Evolutionary conservation across 2,113 vertebrate species (phyloP).

Genomic region (Eira barbara): DNA sequence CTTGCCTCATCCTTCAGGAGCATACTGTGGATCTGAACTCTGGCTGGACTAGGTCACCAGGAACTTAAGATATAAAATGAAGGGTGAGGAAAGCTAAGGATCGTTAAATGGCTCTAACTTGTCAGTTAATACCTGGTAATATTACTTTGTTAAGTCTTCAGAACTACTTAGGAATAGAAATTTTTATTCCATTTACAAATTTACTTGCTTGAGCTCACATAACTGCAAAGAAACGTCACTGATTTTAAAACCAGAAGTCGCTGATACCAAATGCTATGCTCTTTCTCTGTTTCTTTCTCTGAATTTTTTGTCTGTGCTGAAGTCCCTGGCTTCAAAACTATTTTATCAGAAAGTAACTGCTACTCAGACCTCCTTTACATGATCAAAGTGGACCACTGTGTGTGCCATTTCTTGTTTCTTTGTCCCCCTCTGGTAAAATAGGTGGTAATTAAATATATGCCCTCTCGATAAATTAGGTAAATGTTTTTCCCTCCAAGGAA

Average conservation of each 20-base stretch:
- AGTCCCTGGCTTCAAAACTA: not conserved
- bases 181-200: not conserved
- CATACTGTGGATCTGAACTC: not conserved
- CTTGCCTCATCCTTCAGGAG: not conserved
- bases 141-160: not conserved
- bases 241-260: not conserved
- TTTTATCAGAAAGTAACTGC: not conserved
- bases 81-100: not conserved
- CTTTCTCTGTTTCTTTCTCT: not conserved
- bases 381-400: not conserved
- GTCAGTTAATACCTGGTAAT: not conserved
- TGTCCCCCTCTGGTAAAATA: not conserved
- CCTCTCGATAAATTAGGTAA: not conserved
- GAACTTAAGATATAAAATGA: not conserved
- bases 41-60: not conserved
- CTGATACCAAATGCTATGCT: not conserved
- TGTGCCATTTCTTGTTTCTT: not conserved
- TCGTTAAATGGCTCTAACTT: not conserved
- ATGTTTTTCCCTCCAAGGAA: conserved; percentile 14
- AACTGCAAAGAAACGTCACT: not conserved
- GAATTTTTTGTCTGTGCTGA: not conserved
- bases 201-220: not conserved
- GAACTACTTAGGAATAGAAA: not conserved
- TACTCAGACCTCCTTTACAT: not conserved
- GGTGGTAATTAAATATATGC: conserved; percentile 15